A percentile compares a stretch with the other conserved stretches of the same genome.
phyloP scores from a whole-genome alignment of 2,113 vertebrate species.

The Salvator merianae region DNA sequence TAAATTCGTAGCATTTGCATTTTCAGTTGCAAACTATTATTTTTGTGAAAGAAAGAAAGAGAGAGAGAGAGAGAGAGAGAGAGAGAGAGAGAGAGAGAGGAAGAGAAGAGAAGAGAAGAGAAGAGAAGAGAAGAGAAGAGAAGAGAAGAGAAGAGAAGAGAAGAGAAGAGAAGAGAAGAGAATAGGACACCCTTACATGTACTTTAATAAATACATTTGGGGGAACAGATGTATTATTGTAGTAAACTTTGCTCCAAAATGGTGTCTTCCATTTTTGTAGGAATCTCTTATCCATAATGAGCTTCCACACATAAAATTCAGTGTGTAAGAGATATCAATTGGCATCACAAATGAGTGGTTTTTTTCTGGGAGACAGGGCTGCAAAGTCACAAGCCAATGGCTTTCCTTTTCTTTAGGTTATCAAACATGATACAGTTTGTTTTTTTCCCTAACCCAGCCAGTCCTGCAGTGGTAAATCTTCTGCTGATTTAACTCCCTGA shows the following conservation, averaged over 20 bases:
- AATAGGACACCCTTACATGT: not conserved
- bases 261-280: not conserved
- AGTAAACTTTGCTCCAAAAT: not conserved
- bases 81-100: too few relatives aligned
- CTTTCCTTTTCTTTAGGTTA: not conserved
- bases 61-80: too few relatives aligned
- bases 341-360: too few relatives aligned
- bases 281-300: not conserved
- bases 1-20: not conserved
- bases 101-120: too few relatives aligned
- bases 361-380: not conserved
- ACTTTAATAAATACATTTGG: not conserved
- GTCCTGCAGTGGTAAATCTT: not conserved
- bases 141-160: too few relatives aligned
- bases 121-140: too few relatives aligned
- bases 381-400: not conserved
- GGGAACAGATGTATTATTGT: not conserved
- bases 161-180: too few relatives aligned
- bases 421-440: too few relatives aligned
- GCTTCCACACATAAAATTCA: not conserved
- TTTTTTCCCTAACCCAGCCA: not conserved
- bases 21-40: too few relatives aligned
- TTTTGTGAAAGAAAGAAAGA: too few relatives aligned
- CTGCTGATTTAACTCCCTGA: not conserved
- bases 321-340: not conserved